Conservation (phyloP, 2,888 invertebrate species). For the Tridacna crocea region DNA sequence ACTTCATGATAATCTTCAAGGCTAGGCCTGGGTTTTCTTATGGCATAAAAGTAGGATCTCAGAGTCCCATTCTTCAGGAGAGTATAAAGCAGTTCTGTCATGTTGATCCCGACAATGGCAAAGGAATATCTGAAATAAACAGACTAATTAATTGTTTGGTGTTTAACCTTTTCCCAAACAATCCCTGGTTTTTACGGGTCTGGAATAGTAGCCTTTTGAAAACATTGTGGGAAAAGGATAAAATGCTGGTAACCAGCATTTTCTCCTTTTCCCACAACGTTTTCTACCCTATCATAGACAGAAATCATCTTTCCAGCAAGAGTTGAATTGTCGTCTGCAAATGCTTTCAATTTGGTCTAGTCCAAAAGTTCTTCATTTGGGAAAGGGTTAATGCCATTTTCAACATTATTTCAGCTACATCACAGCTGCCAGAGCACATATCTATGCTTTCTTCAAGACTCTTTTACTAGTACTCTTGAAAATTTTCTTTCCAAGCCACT, state of each 20-base stretch:
- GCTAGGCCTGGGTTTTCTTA: constrained; percentile 84
- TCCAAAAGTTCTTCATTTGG: too few species aligned
- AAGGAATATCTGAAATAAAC: constrained; percentile 85
- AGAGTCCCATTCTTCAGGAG: constrained; percentile 92
- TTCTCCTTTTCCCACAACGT: constrained; percentile 4
- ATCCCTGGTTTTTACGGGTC: neutral
- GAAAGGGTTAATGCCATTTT: too few species aligned
- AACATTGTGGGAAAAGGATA: neutral
- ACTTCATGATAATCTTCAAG: constrained; percentile 93
- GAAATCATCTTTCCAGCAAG: too few species aligned
- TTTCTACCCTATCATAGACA: too few species aligned
- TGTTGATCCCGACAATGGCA: constrained; percentile 92
- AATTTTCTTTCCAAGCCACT: too few species aligned
- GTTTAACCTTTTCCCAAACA: neutral
- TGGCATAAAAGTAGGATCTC: constrained; percentile 96
- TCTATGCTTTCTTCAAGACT: too few species aligned
- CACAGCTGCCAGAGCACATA: too few species aligned
- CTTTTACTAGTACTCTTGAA: too few species aligned
- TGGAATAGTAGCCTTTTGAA: neutral
- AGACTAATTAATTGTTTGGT: neutral
- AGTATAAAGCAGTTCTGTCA: constrained; percentile 95
- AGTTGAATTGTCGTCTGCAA: too few species aligned
- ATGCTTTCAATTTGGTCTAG: too few species aligned
- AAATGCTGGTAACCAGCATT: neutral
- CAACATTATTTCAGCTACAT: too few species aligned